Base-by-base conservation (phyloP, 2,797 vertebrate species). In the Scolopax bukidnonensis region DNA sequence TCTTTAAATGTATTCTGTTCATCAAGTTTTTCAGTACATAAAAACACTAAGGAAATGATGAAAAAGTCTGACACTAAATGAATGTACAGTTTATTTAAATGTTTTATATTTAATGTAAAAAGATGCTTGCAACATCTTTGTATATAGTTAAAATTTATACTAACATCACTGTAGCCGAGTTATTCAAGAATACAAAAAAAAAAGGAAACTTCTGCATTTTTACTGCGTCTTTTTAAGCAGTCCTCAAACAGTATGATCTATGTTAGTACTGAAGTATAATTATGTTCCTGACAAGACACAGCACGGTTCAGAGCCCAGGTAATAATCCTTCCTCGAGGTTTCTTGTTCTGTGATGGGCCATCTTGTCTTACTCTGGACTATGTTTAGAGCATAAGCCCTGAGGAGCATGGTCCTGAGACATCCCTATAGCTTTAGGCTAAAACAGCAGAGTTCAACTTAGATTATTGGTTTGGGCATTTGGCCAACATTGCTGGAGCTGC, bases 191-290 rank as follows among this genome's bases (percentile, higher is more conserved):
- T n/a, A 59, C 6, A 59, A 50, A 33, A 43, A 43, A 65, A 65
- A 82, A 87, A n/a, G 1, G 50, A 56, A 63, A 33, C 0, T 0
- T 18, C 13, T 11, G 6, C 0, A 0, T 19, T 88, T 78, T 85
- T 53, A 12, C 8, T 53, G 3, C 10, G 45, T n/a, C 11, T 84
- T 73, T 82, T 92, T 38, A 57, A 76, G 4, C 17, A 61, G 41
- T 50, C 45, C 25, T 87, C 70, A 81, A 18, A 45, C 10, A 61
- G 7, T 36, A 25, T 5, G 7, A 51, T 51, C 40, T 75, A 16
- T 68, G 10, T 71, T 53, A 51, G 15, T 89, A 43, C 15, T 50
- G 63, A 71, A 33, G 12, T 17, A 65, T 21, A 84, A 41, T 71
- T 76, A 9, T 5, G 6, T 50, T 87, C 47, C 67, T 65, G 81